Percentiles rank a stretch among this genome's conserved stretches.
phyloP scores from a whole-genome alignment of 2,113 vertebrate species.

The Amphilophus citrinellus region DNA sequence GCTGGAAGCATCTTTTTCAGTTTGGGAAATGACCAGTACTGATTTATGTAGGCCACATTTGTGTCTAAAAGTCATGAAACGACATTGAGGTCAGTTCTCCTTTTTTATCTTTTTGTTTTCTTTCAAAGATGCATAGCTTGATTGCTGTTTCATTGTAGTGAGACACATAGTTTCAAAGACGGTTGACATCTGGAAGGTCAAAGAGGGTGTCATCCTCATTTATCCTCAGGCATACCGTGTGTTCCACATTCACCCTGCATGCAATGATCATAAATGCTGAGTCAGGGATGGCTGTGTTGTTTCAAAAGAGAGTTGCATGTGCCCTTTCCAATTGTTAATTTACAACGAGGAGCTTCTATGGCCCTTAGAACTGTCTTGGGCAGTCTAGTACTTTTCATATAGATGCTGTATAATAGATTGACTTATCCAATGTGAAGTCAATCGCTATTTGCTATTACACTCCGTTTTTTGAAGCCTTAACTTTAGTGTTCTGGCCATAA shows the following conservation, averaged over 20 bases:
- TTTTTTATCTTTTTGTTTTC: neutral
- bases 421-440: neutral
- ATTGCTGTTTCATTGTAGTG: neutral
- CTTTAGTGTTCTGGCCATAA: neutral
- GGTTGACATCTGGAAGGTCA: conserved; percentile 4
- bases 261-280: neutral
- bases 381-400: neutral
- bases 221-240: neutral
- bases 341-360: neutral
- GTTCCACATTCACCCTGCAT: neutral
- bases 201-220: neutral
- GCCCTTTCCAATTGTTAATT: neutral
- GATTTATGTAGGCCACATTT: neutral
- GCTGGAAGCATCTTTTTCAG: neutral
- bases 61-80: neutral
- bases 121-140: neutral
- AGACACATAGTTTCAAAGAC: neutral
- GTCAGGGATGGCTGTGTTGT: neutral
- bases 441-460: neutral
- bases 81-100: neutral
- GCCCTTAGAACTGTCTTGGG: neutral
- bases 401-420: no score
- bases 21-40: neutral
- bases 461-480: neutral
- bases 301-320: neutral